A percentile compares a stretch with the other conserved stretches of the same genome.
phyloP scores from a whole-genome alignment of 2,888 invertebrate species.

The Hybos culiciformis region DNA sequence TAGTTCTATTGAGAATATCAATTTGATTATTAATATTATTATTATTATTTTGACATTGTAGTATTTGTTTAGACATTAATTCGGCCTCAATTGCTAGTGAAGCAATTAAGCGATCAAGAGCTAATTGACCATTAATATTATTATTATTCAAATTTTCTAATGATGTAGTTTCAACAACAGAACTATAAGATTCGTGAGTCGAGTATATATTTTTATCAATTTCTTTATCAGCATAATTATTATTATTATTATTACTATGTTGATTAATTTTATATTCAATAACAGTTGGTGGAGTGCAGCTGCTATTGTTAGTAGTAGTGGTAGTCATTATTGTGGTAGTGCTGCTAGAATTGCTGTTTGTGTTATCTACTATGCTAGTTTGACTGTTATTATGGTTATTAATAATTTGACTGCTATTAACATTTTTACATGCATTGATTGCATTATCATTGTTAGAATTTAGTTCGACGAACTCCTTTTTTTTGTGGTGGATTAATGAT shows the following conservation, averaged over 20 bases:
- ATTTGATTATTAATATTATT: neutral
- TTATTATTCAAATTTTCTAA: neutral
- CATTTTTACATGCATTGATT: slow-evolving; percentile 6
- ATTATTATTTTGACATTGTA: slow-evolving; percentile 9
- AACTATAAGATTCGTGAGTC: slow-evolving; percentile 8
- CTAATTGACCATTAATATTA: slow-evolving; percentile 14
- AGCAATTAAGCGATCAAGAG: slow-evolving; percentile 18
- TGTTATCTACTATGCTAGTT: slow-evolving; percentile 11
- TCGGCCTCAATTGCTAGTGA: slow-evolving; percentile 17
- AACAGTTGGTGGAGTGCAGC: neutral
- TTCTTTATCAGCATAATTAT: slow-evolving; percentile 9
- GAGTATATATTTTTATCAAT: slow-evolving; percentile 4
- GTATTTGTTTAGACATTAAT: slow-evolving; percentile 16
- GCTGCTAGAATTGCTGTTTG: slow-evolving; percentile 14
- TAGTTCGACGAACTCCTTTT: slow-evolving; percentile 11
- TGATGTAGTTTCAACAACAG: slow-evolving; percentile 1
- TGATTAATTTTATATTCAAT: neutral
- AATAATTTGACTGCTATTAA: slow-evolving; percentile 10
- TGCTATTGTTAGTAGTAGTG: neutral
- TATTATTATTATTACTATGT: neutral
- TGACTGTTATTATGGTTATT: slow-evolving; percentile 12
- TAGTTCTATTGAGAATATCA: neutral
- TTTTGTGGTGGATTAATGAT: neutral
- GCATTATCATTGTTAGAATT: slow-evolving; percentile 9
- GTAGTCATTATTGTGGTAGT: neutral